Percentiles rank a stretch among this genome's conserved stretches.
phyloP scores from a whole-genome alignment of 2,888 invertebrate genomes.

The Lasioglossum morio region DNA sequence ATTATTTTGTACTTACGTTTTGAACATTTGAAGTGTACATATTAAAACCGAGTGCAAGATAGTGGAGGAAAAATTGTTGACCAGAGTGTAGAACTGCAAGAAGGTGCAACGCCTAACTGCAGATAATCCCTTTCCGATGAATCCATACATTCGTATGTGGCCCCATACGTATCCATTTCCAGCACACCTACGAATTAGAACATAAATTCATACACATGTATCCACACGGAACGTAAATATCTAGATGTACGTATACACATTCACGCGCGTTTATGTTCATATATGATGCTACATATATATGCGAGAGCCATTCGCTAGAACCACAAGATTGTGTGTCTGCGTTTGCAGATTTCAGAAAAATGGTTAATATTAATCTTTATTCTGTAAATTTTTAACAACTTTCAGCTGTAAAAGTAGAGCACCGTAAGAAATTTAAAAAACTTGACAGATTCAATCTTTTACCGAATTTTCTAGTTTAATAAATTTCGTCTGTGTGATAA shows the following conservation, averaged over 20 bases:
- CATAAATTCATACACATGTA: constrained; percentile 55
- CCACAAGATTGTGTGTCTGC: neutral
- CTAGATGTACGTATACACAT: constrained; percentile 34
- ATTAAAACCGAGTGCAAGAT: neutral
- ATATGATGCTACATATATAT: neutral
- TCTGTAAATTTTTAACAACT: no score
- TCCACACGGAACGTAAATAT: constrained; percentile 44
- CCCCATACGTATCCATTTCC: constrained; percentile 37
- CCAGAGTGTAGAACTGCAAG: neutral
- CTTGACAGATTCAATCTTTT: neutral
- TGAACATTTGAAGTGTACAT: neutral
- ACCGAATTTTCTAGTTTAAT: constrained; percentile 4
- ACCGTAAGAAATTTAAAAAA: neutral
- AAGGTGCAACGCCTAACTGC: constrained; percentile 16
- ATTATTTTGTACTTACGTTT: neutral
- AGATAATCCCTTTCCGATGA: constrained; percentile 38
- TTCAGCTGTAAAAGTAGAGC: neutral
- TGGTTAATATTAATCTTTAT: neutral
- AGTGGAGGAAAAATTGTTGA: neutral
- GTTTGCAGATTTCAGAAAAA: neutral
- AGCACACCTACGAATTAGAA: constrained; percentile 35
- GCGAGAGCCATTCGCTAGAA: neutral
- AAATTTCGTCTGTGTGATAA: no score
- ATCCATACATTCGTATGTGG: constrained; percentile 34
- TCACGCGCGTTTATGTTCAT: constrained; percentile 24